Evolutionary conservation across 2,888 invertebrate species (phyloP), one percentile per base, ranked within the genome.

Genomic region (Ommatoiulus sabulosus): DNA sequence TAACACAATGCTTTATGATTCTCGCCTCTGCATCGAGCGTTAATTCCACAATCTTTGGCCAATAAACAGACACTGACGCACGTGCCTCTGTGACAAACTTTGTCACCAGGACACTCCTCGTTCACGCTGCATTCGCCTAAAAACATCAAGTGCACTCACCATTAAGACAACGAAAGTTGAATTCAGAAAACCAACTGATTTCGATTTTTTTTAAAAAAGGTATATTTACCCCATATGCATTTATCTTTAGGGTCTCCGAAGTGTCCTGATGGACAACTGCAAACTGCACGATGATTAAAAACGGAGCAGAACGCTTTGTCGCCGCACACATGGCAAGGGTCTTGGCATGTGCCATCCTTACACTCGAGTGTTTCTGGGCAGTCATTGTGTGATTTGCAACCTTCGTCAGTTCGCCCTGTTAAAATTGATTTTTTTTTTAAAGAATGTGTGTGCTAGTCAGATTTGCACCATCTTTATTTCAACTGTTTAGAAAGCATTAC

Each of bases 291-390:
- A 89, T 92, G 92, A 90, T 94, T 94, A 86, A 93, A 92, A 0
- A 93, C 92, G 95, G 96, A 87, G 95, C 96, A 92, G 95, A 96
- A 20, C 94, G 95, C 52, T 95, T 95, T 95, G 86, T 91, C 88
- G 94, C 95, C 92, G 88, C 91, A 91, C 15, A 86, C 86, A 15
- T 52, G 52, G 88, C 91, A 91, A 6, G 91, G 91, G 86, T 90
- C 89, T 15, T 90, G 90, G 88, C 91, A 91, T 46, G 93, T 94
- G 12, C 94, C 93, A 91, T 96, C 96, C 48, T 97, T 95, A 91
- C 97, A 97, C 24, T 96, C 96, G 84, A 95, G 92, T 20, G 95
- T 94, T 3, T 95, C 93, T 24, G 95, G 94, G 92, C 97, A 97
- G 90, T 97, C 97, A 0, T 95, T 94, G 91, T 97, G 97, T 24